Evolutionary conservation across 2,113 vertebrate genomes (phyloP), one percentile per base, ranked within the genome.

Genomic region (Carettochelys insculpta): DNA sequence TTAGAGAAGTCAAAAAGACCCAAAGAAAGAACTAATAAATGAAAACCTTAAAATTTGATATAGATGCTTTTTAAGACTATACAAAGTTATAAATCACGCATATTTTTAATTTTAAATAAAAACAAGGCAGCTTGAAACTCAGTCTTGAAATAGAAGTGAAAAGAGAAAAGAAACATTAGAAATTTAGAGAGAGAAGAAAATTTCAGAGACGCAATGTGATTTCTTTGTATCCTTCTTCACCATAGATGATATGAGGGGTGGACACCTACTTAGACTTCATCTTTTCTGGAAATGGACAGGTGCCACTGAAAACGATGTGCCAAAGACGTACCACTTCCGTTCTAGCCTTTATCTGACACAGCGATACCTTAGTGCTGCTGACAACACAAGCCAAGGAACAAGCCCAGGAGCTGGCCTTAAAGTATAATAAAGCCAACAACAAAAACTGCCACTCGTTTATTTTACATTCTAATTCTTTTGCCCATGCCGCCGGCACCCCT

Each of bases 1-100:
- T 87, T 81, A 75, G 27, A 83, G 85, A 65, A 78, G 19, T 6
- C 34, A 47, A 77, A 85, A 85, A 87, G 83, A 54, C 27, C 80
- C 5, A n/a, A 79, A 53, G 47, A 11, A 81, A 87, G 94, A 94
- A 75, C n/a, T 83, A 83, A 91, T 38, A n/a, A 65, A 65, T 65
- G 34, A 77, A 90, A 88, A 85, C 6, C 52, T 29, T 79, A 53
- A 73, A 2, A 90, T 43, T 24, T 13, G 13, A 51, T 2, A 27
- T 4, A 34, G 4, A 47, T 1, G 1, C 8, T 53, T 58, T 5
- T n/a, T 29, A 61, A 83, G 54, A 31, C 41, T 14, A 22, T 43
- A 87, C 6, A 25, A 12, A 12, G 10, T 77, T 31, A 0, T 4
- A 79, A 87, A n/a, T 3, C 25, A 29, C 22, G 38, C 24, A 2